Base-by-base conservation (phyloP, 2,888 invertebrate species). In the Cecidostiba fungosa region DNA sequence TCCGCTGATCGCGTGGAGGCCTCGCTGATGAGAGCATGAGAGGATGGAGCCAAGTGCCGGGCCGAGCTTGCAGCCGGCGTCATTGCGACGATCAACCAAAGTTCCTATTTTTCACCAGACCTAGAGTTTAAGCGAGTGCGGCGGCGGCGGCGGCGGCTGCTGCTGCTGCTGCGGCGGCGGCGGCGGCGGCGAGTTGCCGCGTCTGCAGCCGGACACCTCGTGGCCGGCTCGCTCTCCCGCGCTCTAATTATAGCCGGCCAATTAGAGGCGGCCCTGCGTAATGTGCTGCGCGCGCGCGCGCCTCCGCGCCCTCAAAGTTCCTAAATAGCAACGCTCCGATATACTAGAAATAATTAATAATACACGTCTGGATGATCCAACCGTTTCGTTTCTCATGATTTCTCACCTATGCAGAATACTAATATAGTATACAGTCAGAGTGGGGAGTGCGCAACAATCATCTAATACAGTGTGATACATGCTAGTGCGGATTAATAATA, bases 71-170 rank as follows among this genome's bases (percentile, higher is more conserved):
- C 62, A 6, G 23, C 62, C n/a, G 23, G 62, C 23, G 62, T 29
- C 70, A 16, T 16, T 12, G 16, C 12, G 88, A 88, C 89, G 90
- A 90, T 90, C 89, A 92, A 93, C 92, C 90, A 93, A 93, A 93
- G 93, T 93, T 93, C 93, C 93, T 93, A 93, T 93, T 93, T 92
- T 93, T 91, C 92, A 92, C 91, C 85, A 77, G 89, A 90, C 88
- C 70, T 77, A 82, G 70, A 77, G 23, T 76, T 76, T 50, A 26
- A 59, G 50, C 54, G n/a, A 70, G 54, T n/a, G 54, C 54, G 23
- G 54, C 54, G 1, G n/a, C n/a, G n/a, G 6, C n/a, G 47, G 54
- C 54, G 4, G 54, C 54, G n/a, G n/a, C n/a, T n/a, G n/a, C n/a
- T n/a, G n/a, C n/a, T n/a, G n/a, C n/a, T n/a, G n/a, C n/a, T n/a